Percentiles rank a stretch among this genome's conserved stretches.
These are phyloP conservation scores for Oryctes rhinoceros DNA, from an alignment of 1,140 invertebrate genomes.

Conservation along the genomic window DNA sequence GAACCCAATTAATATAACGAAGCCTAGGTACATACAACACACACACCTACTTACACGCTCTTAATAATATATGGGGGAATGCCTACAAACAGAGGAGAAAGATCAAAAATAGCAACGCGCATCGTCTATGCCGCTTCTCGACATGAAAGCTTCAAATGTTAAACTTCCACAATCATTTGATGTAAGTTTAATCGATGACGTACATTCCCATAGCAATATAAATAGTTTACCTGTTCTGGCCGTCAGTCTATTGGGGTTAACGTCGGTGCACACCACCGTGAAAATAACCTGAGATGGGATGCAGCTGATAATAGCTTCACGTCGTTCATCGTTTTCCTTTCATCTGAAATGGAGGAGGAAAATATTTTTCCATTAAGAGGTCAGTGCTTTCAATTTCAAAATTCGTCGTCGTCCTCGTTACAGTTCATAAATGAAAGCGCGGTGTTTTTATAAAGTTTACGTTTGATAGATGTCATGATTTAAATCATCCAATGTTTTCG, in stretches of 20 bases:
- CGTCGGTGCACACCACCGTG: slow-evolving; percentile 21
- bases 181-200: slow-evolving; percentile 39
- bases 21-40: not conserved
- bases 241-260: slow-evolving; percentile 39
- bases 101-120: not conserved
- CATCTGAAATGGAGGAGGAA: slow-evolving; percentile 33
- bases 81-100: not conserved
- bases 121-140: not conserved
- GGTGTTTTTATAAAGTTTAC: not conserved
- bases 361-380: not conserved
- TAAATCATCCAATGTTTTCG: not conserved
- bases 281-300: slow-evolving; percentile 31
- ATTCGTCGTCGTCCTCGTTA: not conserved
- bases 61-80: not conserved
- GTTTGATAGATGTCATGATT: slow-evolving; percentile 21
- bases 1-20: not conserved
- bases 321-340: slow-evolving; percentile 21
- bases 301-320: slow-evolving; percentile 36
- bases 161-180: slow-evolving; percentile 5
- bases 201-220: slow-evolving; percentile 41
- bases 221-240: slow-evolving; percentile 37
- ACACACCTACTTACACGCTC: not conserved
- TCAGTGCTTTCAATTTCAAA: not conserved
- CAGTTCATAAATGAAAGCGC: not conserved
- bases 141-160: not conserved